Percentiles rank a stretch among this genome's conserved stretches.
Conservation (phyloP, 2,797 vertebrate genomes). For the Hydrolagus colliei region DNA sequence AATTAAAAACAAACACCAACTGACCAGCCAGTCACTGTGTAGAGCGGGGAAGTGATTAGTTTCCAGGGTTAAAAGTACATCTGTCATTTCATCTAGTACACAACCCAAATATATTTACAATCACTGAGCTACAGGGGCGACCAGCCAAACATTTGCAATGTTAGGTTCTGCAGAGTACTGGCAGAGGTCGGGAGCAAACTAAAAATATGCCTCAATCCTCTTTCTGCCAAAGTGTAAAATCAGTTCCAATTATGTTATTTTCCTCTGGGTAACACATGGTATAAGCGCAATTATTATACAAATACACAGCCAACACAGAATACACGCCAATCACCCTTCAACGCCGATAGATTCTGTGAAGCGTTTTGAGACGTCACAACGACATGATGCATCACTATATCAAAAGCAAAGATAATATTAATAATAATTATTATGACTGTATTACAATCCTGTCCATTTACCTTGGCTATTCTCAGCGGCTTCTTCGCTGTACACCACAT, state of each 20-base stretch:
- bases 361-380: too few relatives aligned
- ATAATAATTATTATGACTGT: background rate
- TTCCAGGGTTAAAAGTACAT: background rate
- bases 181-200: too few relatives aligned
- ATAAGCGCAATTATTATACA: too few relatives aligned
- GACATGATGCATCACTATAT: background rate
- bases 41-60: too few relatives aligned
- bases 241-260: background rate
- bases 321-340: too few relatives aligned
- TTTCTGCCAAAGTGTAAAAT: background rate
- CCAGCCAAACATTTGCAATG: background rate
- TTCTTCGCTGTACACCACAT: constrained; percentile 68
- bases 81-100: background rate
- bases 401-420: background rate
- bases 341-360: too few relatives aligned
- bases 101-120: background rate
- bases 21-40: background rate
- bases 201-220: background rate
- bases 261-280: background rate
- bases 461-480: constrained; percentile 70
- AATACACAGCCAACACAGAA: too few relatives aligned
- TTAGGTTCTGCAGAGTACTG: background rate
- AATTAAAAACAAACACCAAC: too few relatives aligned
- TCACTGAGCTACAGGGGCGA: background rate
- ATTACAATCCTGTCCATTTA: constrained; percentile 40